Conservation (phyloP, 2,113 vertebrate genomes). For the Himantopus leucocephalus region DNA sequence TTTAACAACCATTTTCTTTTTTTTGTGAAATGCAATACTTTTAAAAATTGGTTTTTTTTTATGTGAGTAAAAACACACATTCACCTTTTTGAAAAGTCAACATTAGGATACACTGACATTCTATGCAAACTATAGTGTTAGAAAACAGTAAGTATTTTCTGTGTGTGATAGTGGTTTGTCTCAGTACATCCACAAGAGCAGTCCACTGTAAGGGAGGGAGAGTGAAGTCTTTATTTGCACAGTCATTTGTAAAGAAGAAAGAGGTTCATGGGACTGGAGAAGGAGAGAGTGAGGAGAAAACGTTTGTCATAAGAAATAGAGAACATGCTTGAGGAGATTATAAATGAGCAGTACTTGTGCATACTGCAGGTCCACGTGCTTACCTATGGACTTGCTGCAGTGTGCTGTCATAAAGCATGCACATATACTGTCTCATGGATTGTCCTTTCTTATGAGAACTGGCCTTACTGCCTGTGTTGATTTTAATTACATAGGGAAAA, state of each 20-base stretch:
- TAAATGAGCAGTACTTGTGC: background rate
- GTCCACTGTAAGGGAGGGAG: background rate
- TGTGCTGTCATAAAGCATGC: background rate
- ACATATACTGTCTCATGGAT: background rate
- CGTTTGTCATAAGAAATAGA: background rate
- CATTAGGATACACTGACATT: background rate
- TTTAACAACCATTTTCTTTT: background rate
- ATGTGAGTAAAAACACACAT: background rate
- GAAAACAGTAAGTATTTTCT: background rate
- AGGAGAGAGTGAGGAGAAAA: background rate
- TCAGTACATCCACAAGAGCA: background rate
- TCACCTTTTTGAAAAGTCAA: background rate
- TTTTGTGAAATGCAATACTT: background rate
- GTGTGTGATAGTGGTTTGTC: background rate
- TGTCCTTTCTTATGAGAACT: background rate
- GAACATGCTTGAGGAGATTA: background rate
- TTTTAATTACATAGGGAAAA: background rate
- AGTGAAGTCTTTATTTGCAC: background rate
- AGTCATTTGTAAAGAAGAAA: background rate
- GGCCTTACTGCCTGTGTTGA: background rate
- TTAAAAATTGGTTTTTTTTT: rapidly evolving
- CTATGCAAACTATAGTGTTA: background rate
- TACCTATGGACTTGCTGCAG: background rate
- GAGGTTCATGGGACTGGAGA: background rate
- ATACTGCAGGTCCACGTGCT: background rate